Evolutionary conservation across 2,888 invertebrate species (phyloP).

Genomic region (Perithous albicinctus): DNA sequence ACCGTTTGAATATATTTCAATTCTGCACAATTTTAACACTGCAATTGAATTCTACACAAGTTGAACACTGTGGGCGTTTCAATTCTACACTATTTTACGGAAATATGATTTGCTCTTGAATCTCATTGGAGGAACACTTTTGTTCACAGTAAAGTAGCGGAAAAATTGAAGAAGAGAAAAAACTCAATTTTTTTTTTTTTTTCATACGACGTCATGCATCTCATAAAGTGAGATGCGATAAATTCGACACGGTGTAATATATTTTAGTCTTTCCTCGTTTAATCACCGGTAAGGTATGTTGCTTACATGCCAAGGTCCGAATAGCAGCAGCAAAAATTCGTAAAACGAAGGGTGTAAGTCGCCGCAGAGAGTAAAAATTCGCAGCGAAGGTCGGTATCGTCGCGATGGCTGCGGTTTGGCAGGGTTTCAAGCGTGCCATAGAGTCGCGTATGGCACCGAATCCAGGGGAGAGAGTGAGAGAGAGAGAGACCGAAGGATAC

Average conservation of each 20-base stretch:
- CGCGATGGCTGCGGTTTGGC: slow-evolving; percentile 81
- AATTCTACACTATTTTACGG: too few relatives aligned
- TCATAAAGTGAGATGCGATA: slow-evolving; percentile 20
- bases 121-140: too few relatives aligned
- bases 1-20: too few relatives aligned
- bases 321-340: slow-evolving; percentile 33
- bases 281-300: slow-evolving; percentile 32
- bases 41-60: too few relatives aligned
- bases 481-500: slow-evolving; percentile 29
- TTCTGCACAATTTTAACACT: too few relatives aligned
- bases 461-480: too few relatives aligned
- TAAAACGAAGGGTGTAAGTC: slow-evolving; percentile 39
- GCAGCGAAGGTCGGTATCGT: slow-evolving; percentile 71
- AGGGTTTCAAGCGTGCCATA: slow-evolving; percentile 77
- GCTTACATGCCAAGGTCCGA: slow-evolving; percentile 10
- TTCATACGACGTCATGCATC: not conserved
- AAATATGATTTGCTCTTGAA: too few relatives aligned
- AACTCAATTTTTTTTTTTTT: too few relatives aligned
- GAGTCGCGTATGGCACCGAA: slow-evolving; percentile 58
- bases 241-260: slow-evolving; percentile 20
- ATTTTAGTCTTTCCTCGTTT: slow-evolving; percentile 41
- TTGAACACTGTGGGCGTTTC: too few relatives aligned
- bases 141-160: too few relatives aligned
- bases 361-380: slow-evolving; percentile 71
- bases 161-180: too few relatives aligned